phyloP scores from a whole-genome alignment of 2,888 invertebrate species.

The Amphipyra tragopoginis region DNA sequence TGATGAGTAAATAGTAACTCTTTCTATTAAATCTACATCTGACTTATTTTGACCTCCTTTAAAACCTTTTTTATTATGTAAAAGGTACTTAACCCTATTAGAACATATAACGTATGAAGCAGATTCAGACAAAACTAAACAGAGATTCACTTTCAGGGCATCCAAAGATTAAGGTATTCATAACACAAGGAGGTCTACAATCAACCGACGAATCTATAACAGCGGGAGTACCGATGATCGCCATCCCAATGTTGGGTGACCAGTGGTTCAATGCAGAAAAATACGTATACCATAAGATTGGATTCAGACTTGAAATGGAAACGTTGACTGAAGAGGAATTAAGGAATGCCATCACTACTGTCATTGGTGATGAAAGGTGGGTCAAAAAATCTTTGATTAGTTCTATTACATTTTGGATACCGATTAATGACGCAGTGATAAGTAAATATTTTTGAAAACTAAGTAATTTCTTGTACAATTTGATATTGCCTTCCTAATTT shows the following conservation, averaged over 20 bases:
- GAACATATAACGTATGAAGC: too few species aligned
- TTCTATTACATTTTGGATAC: too few species aligned
- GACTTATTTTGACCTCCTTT: too few species aligned
- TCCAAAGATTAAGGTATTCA: constrained; percentile 46
- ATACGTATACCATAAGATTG: constrained; percentile 39
- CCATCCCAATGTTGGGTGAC: constrained; percentile 57
- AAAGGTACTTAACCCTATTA: too few species aligned
- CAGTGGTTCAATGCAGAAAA: constrained; percentile 56
- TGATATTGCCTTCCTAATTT: too few species aligned
- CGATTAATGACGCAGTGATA: too few species aligned
- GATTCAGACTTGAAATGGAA: constrained; percentile 23
- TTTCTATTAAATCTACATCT: too few species aligned
- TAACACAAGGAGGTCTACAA: constrained; percentile 61
- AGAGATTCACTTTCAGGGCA: constrained; percentile 24
- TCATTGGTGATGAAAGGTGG: constrained; percentile 30
- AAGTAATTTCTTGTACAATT: too few species aligned
- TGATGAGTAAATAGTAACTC: too few species aligned
- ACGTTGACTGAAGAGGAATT: constrained; percentile 28
- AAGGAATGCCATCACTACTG: constrained; percentile 11
- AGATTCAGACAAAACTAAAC: too few species aligned
- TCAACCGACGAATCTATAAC: constrained; percentile 61
- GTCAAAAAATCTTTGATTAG: not conserved
- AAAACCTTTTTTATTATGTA: too few species aligned
- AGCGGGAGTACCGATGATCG: constrained; percentile 58
- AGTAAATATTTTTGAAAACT: too few species aligned